Conservation (phyloP, 2,113 vertebrate genomes). For the Varanus salvator region DNA sequence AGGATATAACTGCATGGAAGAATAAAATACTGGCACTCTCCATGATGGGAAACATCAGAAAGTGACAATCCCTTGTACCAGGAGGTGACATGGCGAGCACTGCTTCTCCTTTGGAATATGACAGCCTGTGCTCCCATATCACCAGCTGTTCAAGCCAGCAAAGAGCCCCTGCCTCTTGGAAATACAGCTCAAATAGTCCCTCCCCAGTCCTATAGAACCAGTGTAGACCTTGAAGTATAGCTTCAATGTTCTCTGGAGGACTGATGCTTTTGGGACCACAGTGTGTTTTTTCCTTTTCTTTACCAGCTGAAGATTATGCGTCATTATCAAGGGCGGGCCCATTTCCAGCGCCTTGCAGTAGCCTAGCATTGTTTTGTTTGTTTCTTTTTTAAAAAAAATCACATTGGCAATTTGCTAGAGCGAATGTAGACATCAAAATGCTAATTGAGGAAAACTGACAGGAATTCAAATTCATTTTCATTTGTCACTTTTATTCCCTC, state of each 20-base stretch:
- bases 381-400: constrained; percentile 47
- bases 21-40: not conserved
- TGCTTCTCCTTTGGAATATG: too few relatives aligned
- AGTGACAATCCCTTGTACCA: not conserved
- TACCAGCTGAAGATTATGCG: too few relatives aligned
- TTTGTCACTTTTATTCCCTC: constrained; percentile 23
- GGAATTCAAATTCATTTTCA: constrained; percentile 74
- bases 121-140: not conserved
- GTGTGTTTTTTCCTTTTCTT: not conserved
- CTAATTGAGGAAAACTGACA: constrained; percentile 72
- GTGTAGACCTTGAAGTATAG: too few relatives aligned
- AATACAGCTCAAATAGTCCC: too few relatives aligned
- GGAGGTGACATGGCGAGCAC: not conserved
- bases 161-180: not conserved
- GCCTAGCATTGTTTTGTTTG: constrained; percentile 10
- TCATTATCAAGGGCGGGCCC: not conserved
- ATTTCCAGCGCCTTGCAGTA: not conserved
- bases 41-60: not conserved
- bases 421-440: constrained; percentile 73
- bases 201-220: too few relatives aligned
- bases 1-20: not conserved
- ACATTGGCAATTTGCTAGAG: constrained; percentile 66
- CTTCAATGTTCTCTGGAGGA: not conserved
- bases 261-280: not conserved
- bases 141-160: not conserved